These are phyloP conservation scores for Cecidostiba fungosa DNA, from an alignment of 2,888 invertebrate species.

Conservation along the genomic window DNA sequence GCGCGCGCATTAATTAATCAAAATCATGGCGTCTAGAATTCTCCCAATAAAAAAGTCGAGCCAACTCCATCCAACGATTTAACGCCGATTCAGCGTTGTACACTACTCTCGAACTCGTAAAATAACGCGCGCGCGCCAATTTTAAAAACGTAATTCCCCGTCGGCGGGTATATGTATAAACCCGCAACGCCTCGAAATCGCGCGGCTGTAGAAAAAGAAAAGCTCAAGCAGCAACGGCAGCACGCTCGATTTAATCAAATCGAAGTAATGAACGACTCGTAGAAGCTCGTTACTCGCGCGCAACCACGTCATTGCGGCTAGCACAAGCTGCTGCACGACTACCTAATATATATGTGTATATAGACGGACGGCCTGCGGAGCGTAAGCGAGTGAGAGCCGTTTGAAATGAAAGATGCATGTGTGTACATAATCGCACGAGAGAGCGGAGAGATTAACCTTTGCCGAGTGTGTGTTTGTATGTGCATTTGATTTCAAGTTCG, in stretches of 20 bases:
- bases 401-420: constrained; percentile 28
- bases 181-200: background rate
- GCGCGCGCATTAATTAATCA: background rate
- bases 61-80: too few relatives aligned
- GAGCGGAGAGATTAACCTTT: constrained; percentile 38
- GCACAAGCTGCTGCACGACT: background rate
- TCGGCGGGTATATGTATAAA: too few relatives aligned
- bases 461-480: background rate
- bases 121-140: background rate
- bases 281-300: constrained; percentile 35
- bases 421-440: constrained; percentile 5
- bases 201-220: background rate
- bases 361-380: background rate
- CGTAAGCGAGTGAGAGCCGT: background rate
- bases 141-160: background rate
- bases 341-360: background rate
- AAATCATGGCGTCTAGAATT: background rate
- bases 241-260: constrained; percentile 33
- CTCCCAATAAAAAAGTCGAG: too few relatives aligned
- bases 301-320: constrained; percentile 35
- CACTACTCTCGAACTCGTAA: too few relatives aligned
- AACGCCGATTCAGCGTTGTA: too few relatives aligned
- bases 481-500: background rate
- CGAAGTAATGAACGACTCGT: constrained; percentile 47
- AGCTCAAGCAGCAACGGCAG: background rate